These are phyloP conservation scores for Cephus pulcher DNA, from an alignment of 2,888 invertebrate species.

Conservation along the genomic window DNA sequence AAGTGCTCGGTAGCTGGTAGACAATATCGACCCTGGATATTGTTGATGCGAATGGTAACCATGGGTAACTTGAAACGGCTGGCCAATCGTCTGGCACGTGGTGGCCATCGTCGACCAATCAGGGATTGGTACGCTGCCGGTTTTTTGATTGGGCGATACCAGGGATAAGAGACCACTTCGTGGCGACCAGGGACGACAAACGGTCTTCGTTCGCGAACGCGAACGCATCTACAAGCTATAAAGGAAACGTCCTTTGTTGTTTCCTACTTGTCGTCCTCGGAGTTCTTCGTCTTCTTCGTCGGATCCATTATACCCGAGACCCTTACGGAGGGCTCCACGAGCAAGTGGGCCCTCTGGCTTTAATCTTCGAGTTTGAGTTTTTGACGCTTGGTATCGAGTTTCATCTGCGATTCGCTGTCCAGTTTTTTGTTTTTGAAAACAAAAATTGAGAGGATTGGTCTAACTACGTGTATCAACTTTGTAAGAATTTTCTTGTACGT, in stretches of 20 bases:
- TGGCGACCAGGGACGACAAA: constrained; percentile 55
- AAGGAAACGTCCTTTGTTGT: not conserved
- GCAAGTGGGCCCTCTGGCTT: not conserved
- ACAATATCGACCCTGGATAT: constrained; percentile 59
- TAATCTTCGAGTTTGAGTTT: not conserved
- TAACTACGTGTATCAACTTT: not conserved
- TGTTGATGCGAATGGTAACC: constrained; percentile 66
- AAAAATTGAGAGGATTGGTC: not conserved
- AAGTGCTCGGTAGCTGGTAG: constrained; percentile 32
- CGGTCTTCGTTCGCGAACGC: constrained; percentile 46
- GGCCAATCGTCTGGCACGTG: constrained; percentile 60
- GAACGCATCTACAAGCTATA: constrained; percentile 40
- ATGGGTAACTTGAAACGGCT: constrained; percentile 53
- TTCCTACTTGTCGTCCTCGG: not conserved
- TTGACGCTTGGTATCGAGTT: not conserved
- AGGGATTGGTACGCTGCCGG: constrained; percentile 46
- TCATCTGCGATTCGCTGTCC: not conserved
- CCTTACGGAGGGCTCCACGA: not conserved
- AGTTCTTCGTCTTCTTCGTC: not conserved
- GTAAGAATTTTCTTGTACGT: not conserved
- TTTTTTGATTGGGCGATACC: constrained; percentile 63
- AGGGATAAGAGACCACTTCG: constrained; percentile 64
- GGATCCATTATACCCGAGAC: not conserved
- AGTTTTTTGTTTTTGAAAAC: not conserved
- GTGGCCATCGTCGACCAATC: constrained; percentile 60